Percentiles rank a stretch among this genome's conserved stretches.
phyloP scores from a whole-genome alignment of 2,797 vertebrate species.

The Streptopelia turtur region DNA sequence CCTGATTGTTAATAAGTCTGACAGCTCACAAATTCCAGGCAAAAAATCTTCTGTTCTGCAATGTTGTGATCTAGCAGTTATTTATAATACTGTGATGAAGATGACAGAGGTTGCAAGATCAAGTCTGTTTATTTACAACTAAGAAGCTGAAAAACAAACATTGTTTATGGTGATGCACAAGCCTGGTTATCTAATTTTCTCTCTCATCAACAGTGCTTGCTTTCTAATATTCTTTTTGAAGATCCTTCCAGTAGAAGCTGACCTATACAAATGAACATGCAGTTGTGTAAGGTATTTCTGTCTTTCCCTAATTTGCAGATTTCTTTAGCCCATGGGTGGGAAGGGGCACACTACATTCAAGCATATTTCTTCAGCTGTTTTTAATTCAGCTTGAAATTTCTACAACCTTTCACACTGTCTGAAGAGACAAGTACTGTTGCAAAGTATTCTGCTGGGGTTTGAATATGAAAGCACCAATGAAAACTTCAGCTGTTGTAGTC shows the following conservation, averaged over 20 bases:
- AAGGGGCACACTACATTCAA: neutral
- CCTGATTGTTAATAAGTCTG: neutral
- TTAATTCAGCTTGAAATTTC: neutral
- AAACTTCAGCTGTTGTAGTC: neutral
- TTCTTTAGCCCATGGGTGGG: neutral
- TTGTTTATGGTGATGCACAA: neutral
- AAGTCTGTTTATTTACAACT: conserved; percentile 1
- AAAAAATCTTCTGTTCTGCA: neutral
- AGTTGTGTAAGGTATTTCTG: neutral
- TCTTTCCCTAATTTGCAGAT: neutral
- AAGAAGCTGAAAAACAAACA: neutral
- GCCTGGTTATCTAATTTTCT: neutral
- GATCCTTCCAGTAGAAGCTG: neutral
- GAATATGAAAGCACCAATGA: neutral
- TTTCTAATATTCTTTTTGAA: neutral
- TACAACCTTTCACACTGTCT: neutral
- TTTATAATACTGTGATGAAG: neutral
- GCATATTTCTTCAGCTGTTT: neutral
- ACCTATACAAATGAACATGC: neutral
- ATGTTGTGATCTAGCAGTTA: neutral
- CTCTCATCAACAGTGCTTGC: neutral
- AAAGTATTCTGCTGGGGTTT: neutral
- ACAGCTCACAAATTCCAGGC: neutral
- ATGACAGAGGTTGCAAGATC: conserved; percentile 12
- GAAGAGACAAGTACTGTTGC: neutral